Conservation (phyloP, 2,113 vertebrate species). For the Malurus melanocephalus region DNA sequence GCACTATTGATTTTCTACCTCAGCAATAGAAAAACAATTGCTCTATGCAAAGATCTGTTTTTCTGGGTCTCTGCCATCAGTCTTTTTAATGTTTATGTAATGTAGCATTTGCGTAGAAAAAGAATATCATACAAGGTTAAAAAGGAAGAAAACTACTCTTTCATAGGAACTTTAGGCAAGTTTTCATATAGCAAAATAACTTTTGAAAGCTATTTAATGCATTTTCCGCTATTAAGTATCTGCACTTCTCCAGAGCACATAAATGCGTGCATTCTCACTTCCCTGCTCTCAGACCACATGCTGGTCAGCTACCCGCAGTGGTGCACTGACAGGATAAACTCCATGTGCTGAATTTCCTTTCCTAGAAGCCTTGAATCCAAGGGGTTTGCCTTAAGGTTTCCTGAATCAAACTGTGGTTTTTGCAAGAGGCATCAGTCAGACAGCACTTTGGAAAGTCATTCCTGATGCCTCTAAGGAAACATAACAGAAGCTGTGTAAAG, state of each 20-base stretch:
- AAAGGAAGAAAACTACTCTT: background rate
- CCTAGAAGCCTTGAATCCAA: background rate
- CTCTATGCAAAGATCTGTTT: slow-evolving; percentile 11
- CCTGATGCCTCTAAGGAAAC: rapidly evolving
- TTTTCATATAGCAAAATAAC: background rate
- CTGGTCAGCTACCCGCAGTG: background rate
- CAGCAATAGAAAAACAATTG: slow-evolving; percentile 47
- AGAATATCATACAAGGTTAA: background rate
- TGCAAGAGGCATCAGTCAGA: background rate
- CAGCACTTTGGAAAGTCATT: background rate
- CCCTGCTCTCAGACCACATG: background rate
- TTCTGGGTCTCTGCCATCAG: slow-evolving; percentile 12
- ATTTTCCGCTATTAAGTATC: background rate
- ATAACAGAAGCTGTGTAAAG: background rate
- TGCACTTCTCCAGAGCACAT: background rate
- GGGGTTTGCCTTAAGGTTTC: background rate
- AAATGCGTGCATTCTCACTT: background rate
- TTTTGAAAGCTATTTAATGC: background rate
- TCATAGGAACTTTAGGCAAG: background rate
- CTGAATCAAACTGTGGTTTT: background rate
- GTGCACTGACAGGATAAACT: background rate
- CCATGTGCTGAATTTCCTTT: background rate
- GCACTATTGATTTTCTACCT: slow-evolving; percentile 64
- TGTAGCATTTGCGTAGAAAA: background rate
- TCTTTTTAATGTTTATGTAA: slow-evolving; percentile 17